A percentile compares a stretch with the other conserved stretches of the same genome.
Conservation (phyloP, 2,113 vertebrate species). For the Smithornis capensis region DNA sequence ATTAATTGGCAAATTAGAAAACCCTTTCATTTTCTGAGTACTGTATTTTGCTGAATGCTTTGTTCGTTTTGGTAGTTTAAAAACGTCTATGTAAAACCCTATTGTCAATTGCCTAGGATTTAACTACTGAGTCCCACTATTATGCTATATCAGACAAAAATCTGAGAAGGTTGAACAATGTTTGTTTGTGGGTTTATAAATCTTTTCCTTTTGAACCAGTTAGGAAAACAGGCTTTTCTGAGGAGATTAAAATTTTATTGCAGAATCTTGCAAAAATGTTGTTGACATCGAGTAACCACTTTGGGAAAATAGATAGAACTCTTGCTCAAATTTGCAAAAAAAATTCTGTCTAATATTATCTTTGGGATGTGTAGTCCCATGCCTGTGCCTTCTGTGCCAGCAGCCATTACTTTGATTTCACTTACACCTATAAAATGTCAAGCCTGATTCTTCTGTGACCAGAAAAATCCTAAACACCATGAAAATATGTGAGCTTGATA, state of each 20-base stretch:
- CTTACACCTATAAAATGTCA: background rate
- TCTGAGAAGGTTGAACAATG: background rate
- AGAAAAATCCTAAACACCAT: background rate
- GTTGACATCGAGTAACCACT: background rate
- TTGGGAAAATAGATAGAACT: background rate
- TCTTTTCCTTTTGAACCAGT: background rate
- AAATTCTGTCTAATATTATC: background rate
- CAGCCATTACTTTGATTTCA: background rate
- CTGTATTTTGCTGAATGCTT: background rate
- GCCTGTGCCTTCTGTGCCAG: background rate
- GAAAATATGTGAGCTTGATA: background rate
- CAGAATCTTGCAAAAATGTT: background rate
- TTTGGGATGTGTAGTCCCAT: background rate
- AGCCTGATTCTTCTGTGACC: background rate
- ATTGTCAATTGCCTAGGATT: background rate
- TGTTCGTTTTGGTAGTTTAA: conserved; percentile 7
- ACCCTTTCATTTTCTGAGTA: background rate
- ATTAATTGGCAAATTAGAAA: background rate
- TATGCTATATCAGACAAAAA: background rate
- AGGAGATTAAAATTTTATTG: background rate
- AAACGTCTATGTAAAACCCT: background rate
- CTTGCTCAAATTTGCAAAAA: background rate
- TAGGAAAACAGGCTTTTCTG: background rate
- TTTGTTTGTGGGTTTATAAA: background rate
- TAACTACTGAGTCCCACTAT: background rate